Conservation (phyloP, 1,140 invertebrate species). For the Drosophila bocqueti region DNA sequence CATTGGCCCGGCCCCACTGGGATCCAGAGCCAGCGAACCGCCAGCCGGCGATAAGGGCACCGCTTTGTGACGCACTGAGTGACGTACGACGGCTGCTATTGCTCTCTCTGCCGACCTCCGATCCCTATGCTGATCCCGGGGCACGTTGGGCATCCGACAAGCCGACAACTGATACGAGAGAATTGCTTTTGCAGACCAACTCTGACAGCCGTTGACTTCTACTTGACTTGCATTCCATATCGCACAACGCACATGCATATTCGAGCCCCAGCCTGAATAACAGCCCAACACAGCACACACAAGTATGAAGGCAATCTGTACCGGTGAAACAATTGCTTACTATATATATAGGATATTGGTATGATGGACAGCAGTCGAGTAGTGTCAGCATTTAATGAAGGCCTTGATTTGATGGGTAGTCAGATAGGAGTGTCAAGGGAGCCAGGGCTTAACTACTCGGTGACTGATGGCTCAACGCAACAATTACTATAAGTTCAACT, state of each 20-base stretch:
- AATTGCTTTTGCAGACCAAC: constrained; percentile 42
- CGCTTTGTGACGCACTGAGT: constrained; percentile 48
- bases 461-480: background rate
- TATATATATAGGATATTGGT: constrained; percentile 7
- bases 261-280: background rate
- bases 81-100: constrained; percentile 25
- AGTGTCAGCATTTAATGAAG: constrained; percentile 11
- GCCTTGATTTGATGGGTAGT: constrained; percentile 9
- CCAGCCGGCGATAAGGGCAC: constrained; percentile 28
- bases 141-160: constrained; percentile 23
- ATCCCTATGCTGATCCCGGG: constrained; percentile 6
- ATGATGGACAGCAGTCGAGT: constrained; percentile 11
- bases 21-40: background rate
- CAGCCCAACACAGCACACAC: constrained; percentile 3
- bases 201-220: constrained; percentile 34
- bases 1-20: constrained; percentile 1
- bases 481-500: background rate
- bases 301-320: background rate
- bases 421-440: background rate
- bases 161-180: constrained; percentile 37
- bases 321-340: constrained; percentile 16
- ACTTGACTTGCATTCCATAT: constrained; percentile 31
- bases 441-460: background rate
- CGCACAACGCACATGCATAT: constrained; percentile 21
- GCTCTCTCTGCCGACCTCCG: constrained; percentile 5